Base-by-base conservation (phyloP, 1,140 invertebrate species). In the Drosophila trapezifrons region DNA sequence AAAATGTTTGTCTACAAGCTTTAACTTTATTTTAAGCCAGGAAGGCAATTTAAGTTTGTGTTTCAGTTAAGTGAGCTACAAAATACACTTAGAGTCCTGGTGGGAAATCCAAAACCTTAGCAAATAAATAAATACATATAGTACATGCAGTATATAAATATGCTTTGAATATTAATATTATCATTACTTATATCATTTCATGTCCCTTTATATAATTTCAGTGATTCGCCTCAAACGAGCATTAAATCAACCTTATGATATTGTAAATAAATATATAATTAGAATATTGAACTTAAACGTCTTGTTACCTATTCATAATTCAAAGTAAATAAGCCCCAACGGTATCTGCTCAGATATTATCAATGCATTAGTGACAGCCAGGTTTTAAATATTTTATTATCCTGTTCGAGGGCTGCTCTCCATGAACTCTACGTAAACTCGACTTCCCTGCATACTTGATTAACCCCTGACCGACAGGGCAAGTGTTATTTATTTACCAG, bases 401-500 rank as follows among this genome's bases (percentile, higher is more conserved):
- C 25, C 27, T 3, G 10, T 35, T 6, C 40, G n/a, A n/a, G n/a
- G n/a, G n/a, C n/a, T n/a, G n/a, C n/a, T n/a, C n/a, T n/a, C n/a
- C 12, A 38, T 10, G 55, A 58, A 6, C 45, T 43, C n/a, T 38
- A 17, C 64, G 22, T 40, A 32, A 46, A 47, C 13, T 25, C 10
- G 17, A 29, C 20, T 35, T 37, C 18, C 22, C 59, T 56, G 49
- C 38, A 47, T 71, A 27, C 67, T 71, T 45, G 35, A 71, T 71
- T 40, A 70, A 35, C 35, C 27, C 12, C 18, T 40, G 22, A 17
- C 27, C 40, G 20, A 13, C 20, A 1, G 29, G 15, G 12, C 42
- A 29, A 66, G 46, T 17, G 52, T 57, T 47, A 71, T 71, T 40
- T 71, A 57, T 57, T 70, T 8, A 47, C 67, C 35, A 18, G 20